Percentiles rank a stretch among this genome's conserved stretches.
These are phyloP conservation scores for Incurvaria masculella DNA, from an alignment of 2,888 invertebrate genomes.

Conservation along the genomic window DNA sequence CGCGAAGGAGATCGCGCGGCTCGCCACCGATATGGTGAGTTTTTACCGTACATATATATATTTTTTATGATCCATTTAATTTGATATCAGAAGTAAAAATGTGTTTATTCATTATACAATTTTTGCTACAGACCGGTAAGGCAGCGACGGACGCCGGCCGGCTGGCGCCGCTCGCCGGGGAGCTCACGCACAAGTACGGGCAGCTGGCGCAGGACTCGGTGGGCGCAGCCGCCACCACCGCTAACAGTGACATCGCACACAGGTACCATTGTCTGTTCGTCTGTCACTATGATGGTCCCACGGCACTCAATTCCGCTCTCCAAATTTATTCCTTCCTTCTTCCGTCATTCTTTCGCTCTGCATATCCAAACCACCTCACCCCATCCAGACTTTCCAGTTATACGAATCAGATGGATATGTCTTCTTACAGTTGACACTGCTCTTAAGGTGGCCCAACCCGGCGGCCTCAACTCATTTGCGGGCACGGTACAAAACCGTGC, in stretches of 20 bases:
- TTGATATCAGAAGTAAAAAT: not conserved
- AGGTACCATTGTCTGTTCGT: constrained; percentile 42
- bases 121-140: constrained; percentile 62
- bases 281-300: too few relatives aligned
- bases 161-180: constrained; percentile 81
- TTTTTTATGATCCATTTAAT: too few relatives aligned
- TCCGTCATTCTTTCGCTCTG: too few relatives aligned
- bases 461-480: too few relatives aligned
- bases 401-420: too few relatives aligned
- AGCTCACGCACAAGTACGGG: constrained; percentile 82
- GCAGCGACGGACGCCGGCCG: constrained; percentile 72
- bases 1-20: constrained; percentile 89
- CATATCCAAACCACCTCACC: too few relatives aligned
- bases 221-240: constrained; percentile 87
- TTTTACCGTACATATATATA: not conserved
- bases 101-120: not conserved
- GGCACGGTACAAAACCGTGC: too few relatives aligned
- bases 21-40: constrained; percentile 89
- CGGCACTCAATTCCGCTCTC: too few relatives aligned
- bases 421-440: too few relatives aligned
- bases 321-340: too few relatives aligned
- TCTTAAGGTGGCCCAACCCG: too few relatives aligned
- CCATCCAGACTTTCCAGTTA: too few relatives aligned
- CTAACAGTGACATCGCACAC: constrained; percentile 81
- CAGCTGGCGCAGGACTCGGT: constrained; percentile 84